Conservation (phyloP, 2,888 invertebrate genomes). For the Conus canariensis region DNA sequence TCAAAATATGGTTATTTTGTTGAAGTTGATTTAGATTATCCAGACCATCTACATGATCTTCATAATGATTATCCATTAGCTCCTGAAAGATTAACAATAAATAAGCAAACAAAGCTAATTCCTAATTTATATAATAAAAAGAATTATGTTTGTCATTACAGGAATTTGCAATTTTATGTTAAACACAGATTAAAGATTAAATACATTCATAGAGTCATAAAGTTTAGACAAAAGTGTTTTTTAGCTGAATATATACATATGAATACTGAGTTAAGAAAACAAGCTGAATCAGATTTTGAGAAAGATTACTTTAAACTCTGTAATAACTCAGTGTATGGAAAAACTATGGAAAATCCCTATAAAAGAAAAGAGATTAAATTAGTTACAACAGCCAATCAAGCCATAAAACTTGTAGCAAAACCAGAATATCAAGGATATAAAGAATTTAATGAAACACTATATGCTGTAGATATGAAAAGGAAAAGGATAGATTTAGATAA, state of each 20-base stretch:
- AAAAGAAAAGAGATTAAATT: not conserved
- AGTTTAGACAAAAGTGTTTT: not conserved
- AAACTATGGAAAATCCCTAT: not conserved
- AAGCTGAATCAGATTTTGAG: not conserved
- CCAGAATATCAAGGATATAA: not conserved
- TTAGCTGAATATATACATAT: not conserved
- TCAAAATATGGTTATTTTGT: not conserved
- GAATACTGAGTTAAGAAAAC: not conserved
- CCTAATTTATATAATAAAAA: not conserved
- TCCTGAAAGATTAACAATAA: not conserved
- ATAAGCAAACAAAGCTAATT: slow-evolving; percentile 1
- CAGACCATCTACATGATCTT: not conserved
- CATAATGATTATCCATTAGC: not conserved
- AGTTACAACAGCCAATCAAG: not conserved
- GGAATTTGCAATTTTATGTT: slow-evolving; percentile 11
- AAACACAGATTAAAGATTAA: not conserved
- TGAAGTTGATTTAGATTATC: not conserved
- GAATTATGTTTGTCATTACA: not conserved
- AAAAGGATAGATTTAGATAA: slow-evolving; percentile 43
- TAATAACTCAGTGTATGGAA: not conserved
- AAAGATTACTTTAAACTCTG: not conserved
- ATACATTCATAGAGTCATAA: not conserved
- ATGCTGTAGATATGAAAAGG: not conserved
- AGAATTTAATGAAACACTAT: not conserved
- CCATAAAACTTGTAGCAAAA: not conserved